phyloP scores from a whole-genome alignment of 2,888 invertebrate genomes.

The Eupithecia abbreviata region DNA sequence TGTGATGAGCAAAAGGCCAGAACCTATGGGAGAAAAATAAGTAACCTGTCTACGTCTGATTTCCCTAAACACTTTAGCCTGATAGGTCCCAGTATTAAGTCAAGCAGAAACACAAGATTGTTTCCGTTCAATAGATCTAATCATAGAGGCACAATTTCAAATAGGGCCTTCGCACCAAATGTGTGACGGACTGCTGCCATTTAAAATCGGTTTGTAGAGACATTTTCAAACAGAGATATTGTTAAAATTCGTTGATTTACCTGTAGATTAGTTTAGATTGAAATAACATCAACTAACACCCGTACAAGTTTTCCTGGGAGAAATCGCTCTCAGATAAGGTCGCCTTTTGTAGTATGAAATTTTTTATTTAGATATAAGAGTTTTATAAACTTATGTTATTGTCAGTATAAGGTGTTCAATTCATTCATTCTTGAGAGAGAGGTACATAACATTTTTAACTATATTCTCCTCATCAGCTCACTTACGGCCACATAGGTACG shows the following conservation, averaged over 20 bases:
- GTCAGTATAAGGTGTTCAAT: no score
- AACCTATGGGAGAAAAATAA: conserved; percentile 14
- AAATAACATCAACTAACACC: not conserved
- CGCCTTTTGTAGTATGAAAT: no score
- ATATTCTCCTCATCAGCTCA: no score
- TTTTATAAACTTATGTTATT: no score
- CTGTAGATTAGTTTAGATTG: not conserved
- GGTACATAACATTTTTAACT: no score
- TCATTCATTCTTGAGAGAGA: no score
- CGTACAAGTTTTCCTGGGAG: no score
- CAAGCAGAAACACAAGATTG: conserved; percentile 79
- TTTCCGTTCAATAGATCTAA: conserved; percentile 76
- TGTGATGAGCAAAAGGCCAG: not conserved
- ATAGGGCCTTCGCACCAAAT: not conserved
- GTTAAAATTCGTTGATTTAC: not conserved
- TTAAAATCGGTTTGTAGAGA: not conserved
- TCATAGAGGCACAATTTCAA: conserved; percentile 12
- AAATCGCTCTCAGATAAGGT: no score
- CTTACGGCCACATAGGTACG: no score
- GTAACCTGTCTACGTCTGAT: conserved; percentile 25
- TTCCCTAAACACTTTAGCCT: conserved; percentile 62
- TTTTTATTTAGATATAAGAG: no score
- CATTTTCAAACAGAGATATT: not conserved
- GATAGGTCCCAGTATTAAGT: conserved; percentile 67
- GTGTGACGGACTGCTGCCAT: not conserved